Base-by-base conservation (phyloP, 1,140 invertebrate genomes). In the Pogonomyrmex barbatus region DNA sequence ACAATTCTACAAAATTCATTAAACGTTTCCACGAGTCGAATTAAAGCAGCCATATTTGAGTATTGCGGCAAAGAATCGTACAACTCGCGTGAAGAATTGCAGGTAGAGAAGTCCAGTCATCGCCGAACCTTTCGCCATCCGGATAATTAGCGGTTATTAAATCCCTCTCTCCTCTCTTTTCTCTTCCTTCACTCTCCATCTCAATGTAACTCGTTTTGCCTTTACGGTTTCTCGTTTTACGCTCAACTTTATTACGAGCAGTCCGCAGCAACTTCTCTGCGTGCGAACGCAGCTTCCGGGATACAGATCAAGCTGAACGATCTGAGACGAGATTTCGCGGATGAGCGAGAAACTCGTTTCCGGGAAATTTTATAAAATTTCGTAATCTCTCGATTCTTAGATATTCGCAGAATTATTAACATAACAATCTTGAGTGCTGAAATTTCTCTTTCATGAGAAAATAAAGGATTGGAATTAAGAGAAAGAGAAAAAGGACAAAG, bases 151-250 rank as follows among this genome's bases (percentile, higher is more conserved):
- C 75, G 39, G 54, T 60, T 63, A 52, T 85, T 88, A 63, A 52
- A 39, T 30, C 56, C 17, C 42, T 45, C 17, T n/a, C 65, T 9
- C 50, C 17, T 24, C 52, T 58, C 36, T 60, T 56, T 56, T 73
- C 36, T 56, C 70, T 73, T 75, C 24, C 10, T 50, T 54, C 39
- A 65, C 52, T 67, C 77, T 77, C 50, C 50, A 62, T 83, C 68
- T 83, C 52, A 30, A 73, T 17, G 54, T 17, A 68, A 30, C 68
- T 76, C 63, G 56, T 54, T 52, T 68, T 54, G 30, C 42, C 47
- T 81, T 83, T 84, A 90, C 63, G 65, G 68, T 88, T 90, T 65
- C 50, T 70, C 62, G 56, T 86, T 88, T 87, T 75, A 88, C 67
- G 75, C 65, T 68, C 68, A 62, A 60, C 60, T 87, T 89, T 90